phyloP scores from a whole-genome alignment of 2,797 vertebrate species.

The Pipistrellus pipistrellus region DNA sequence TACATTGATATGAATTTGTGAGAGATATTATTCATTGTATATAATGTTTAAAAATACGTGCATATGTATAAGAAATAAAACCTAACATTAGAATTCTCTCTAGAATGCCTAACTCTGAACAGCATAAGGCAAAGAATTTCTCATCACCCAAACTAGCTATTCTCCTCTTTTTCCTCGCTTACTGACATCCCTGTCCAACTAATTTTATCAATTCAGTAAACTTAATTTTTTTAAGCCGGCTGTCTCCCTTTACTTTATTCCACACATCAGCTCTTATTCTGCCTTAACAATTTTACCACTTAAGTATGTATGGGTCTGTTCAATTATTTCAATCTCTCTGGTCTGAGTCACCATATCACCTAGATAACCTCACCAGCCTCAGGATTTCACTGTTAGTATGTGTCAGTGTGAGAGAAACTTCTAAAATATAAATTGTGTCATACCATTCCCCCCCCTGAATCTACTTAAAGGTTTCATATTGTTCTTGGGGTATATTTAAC shows the following conservation, averaged over 20 bases:
- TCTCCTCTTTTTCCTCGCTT: not conserved
- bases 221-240: not conserved
- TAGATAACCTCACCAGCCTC: not conserved
- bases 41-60: not conserved
- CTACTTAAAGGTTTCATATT: not conserved
- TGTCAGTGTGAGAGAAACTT: not conserved
- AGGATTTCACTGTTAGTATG: not conserved
- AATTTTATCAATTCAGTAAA: not conserved
- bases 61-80: not conserved
- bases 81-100: not conserved
- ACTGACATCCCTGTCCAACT: not conserved
- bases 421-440: not conserved
- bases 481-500: not conserved
- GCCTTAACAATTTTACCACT: not conserved
- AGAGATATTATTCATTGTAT: not conserved
- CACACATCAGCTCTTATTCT: not conserved
- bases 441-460: not conserved
- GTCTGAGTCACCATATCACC: not conserved
- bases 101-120: not conserved
- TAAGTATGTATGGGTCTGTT: conserved; percentile 34
- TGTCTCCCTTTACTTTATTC: not conserved
- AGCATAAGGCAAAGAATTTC: not conserved
- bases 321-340: not conserved
- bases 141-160: not conserved
- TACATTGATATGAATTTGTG: not conserved